These are phyloP conservation scores for Mormyrops boulengeri DNA, from an alignment of 2,797 vertebrate genomes.

Conservation along the genomic window DNA sequence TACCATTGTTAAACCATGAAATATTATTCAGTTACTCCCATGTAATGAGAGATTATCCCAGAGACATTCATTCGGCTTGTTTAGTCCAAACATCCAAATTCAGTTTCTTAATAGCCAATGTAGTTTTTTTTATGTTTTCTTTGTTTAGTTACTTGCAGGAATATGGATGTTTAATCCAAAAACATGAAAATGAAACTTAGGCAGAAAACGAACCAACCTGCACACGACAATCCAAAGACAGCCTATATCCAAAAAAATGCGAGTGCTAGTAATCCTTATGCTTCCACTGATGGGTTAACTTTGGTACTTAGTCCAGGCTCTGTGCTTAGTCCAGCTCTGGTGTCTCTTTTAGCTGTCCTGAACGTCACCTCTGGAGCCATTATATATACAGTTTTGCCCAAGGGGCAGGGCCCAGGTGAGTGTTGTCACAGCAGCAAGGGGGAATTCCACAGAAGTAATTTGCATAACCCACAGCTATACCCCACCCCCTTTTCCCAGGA, in stretches of 20 bases:
- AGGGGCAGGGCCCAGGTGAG: conserved; percentile 27
- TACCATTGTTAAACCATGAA: background rate
- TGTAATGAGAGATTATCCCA: background rate
- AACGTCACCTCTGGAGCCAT: conserved; percentile 18
- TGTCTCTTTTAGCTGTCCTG: conserved; percentile 32
- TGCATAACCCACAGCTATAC: conserved; percentile 36
- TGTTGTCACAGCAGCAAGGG: conserved; percentile 46
- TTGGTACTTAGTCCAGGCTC: background rate
- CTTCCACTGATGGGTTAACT: conserved; percentile 3
- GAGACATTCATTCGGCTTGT: background rate
- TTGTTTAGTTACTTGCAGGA: background rate
- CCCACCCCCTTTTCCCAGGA: conserved; percentile 36
- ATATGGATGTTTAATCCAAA: background rate
- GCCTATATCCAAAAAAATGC: background rate
- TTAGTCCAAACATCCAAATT: background rate
- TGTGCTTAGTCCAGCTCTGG: background rate
- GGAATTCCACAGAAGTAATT: conserved; percentile 58
- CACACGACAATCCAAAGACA: background rate
- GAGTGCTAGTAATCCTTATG: conserved; percentile 25
- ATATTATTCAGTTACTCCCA: background rate
- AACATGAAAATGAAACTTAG: background rate
- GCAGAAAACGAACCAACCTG: conserved; percentile 10
- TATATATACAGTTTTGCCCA: conserved; percentile 44
- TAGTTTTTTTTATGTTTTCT: background rate
- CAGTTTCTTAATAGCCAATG: background rate